phyloP scores from a whole-genome alignment of 1,140 invertebrate species.

The Zaprionus lachaisei region DNA sequence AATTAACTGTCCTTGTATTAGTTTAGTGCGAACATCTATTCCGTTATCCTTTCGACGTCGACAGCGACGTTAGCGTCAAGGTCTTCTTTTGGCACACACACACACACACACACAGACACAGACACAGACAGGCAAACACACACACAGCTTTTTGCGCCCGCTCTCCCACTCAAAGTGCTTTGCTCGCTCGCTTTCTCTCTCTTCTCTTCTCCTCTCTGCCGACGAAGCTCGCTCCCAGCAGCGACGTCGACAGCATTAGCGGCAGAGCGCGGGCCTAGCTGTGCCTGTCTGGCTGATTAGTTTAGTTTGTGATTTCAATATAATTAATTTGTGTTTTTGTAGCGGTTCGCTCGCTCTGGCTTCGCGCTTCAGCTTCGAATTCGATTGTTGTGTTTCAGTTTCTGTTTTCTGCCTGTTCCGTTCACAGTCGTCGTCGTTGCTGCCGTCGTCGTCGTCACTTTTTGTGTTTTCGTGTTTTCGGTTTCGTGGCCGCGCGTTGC shows the following conservation, averaged over 20 bases:
- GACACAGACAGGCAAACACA: background rate
- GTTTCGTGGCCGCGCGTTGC: slow-evolving; percentile 36
- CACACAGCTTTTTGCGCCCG: background rate
- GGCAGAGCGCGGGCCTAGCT: slow-evolving; percentile 23
- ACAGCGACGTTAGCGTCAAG: slow-evolving; percentile 37
- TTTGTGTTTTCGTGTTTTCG: slow-evolving; percentile 32
- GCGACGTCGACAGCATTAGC: background rate
- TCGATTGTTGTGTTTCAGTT: slow-evolving; percentile 53
- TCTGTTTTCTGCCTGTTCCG: slow-evolving; percentile 47
- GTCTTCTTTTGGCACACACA: slow-evolving; percentile 17
- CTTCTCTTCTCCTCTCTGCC: background rate
- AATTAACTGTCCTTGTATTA: slow-evolving; percentile 8
- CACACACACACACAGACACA: background rate
- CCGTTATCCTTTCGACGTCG: slow-evolving; percentile 28
- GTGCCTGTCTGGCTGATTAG: slow-evolving; percentile 74
- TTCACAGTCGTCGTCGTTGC: slow-evolving; percentile 3
- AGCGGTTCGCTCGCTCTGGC: slow-evolving; percentile 58
- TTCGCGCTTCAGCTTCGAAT: slow-evolving; percentile 39
- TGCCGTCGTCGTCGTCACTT: slow-evolving; percentile 14
- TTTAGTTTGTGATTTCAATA: slow-evolving; percentile 82
- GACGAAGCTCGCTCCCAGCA: slow-evolving; percentile 35
- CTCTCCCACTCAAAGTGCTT: slow-evolving; percentile 21
- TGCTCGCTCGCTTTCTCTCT: slow-evolving; percentile 1
- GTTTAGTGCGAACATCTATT: background rate
- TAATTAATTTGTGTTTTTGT: slow-evolving; percentile 81